Evolutionary conservation across 2,113 vertebrate genomes (phyloP).

Genomic region (Zeus faber): DNA sequence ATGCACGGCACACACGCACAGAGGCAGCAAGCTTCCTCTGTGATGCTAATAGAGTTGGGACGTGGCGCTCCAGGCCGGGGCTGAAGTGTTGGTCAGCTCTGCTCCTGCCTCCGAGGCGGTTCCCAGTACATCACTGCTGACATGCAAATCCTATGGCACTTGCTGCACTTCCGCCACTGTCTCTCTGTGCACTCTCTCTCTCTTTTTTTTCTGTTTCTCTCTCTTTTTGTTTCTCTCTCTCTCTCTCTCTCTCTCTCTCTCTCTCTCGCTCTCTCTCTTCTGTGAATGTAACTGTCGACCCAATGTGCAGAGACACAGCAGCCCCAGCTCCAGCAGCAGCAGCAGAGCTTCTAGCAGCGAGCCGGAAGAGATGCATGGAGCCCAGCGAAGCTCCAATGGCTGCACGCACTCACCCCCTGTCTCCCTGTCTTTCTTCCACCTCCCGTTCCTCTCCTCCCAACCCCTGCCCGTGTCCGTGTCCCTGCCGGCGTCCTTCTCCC

Average conservation of each 20-base stretch:
- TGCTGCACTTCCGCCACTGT: conserved; percentile 3
- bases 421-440: conserved; percentile 54
- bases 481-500: conserved; percentile 45
- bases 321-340: conserved; percentile 24
- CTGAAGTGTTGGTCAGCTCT: conserved; percentile 41
- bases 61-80: conserved; percentile 24
- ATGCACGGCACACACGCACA: conserved; percentile 10
- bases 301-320: conserved; percentile 43
- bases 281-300: conserved; percentile 47
- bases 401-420: conserved; percentile 53
- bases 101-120: conserved; percentile 58
- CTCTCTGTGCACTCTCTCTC: conserved; percentile 9
- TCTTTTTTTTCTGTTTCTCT: conserved; percentile 1
- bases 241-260: conserved; percentile 31
- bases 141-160: conserved; percentile 72
- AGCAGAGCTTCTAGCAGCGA: conserved; percentile 12
- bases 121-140: conserved; percentile 58
- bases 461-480: conserved; percentile 51
- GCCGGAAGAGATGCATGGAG: conserved; percentile 57
- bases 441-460: conserved; percentile 48
- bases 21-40: no score
- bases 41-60: conserved; percentile 44
- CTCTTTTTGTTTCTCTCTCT: conserved; percentile 22
- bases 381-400: conserved; percentile 48
- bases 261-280: conserved; percentile 32